Base-by-base conservation (phyloP, 2,888 invertebrate genomes). In the Linnaemya vulpina region DNA sequence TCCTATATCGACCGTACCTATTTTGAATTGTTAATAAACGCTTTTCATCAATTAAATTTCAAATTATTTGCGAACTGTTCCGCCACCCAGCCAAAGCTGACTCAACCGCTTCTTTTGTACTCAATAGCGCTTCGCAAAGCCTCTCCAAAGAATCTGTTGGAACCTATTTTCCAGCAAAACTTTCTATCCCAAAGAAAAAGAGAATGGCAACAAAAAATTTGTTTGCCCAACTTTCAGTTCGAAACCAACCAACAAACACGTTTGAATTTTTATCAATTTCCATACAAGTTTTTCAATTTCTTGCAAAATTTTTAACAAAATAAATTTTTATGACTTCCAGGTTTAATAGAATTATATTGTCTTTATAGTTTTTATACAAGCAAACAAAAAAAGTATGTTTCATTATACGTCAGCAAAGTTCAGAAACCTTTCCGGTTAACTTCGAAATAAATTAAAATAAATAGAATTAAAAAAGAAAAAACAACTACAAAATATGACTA, bases 371-470 rank as follows among this genome's bases (percentile, higher is more conserved):
- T 55, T 63, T 65, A 30, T 51, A 40, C 2, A 7, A 25, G 13
- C 13, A 15, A 62, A 35, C n/a, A n/a, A n/a, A n/a, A n/a, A n/a
- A n/a, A n/a, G n/a, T 73, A 68, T 67, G 40, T 55, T 63, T 70
- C 38, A 46, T 22, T 49, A 58, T 30, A 49, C 73, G 15, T 67
- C 40, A 67, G 49, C 38, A 58, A 10, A 68, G 83, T 78, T 83
- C 73, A 78, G 68, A 74, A 78, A 83, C 67, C 83, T 83, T 76
- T 22, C 49, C 67, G 71, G 53, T 13, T 65, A 60, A 74, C 30
- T 40, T n/a, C n/a, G 40, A 40, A 40, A 13, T n/a, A n/a, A n/a
- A n/a, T n/a, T n/a, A n/a, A n/a, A n/a, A n/a, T n/a, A n/a, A n/a
- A n/a, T n/a, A n/a, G 15, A 51, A 60, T 30, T 3, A 30, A 30